These are phyloP conservation scores for Thunnus maccoyii DNA, from an alignment of 2,113 vertebrate genomes.

Conservation along the genomic window DNA sequence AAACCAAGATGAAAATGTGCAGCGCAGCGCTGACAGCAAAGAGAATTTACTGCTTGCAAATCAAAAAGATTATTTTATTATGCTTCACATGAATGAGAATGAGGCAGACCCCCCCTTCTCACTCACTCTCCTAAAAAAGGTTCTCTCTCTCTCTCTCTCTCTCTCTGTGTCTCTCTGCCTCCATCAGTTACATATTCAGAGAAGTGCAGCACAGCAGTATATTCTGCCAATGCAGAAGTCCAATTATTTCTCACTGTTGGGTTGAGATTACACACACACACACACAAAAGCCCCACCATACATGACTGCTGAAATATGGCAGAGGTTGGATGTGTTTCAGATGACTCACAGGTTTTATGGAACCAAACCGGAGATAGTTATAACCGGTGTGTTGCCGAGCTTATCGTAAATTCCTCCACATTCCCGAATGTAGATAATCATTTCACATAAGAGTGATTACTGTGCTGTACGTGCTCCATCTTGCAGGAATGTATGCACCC, in stretches of 20 bases:
- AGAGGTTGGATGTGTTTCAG: constrained; percentile 44
- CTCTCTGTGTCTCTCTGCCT: constrained; percentile 22
- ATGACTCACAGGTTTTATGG: constrained; percentile 38
- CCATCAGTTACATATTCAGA: constrained; percentile 58
- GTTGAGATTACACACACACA: constrained; percentile 35
- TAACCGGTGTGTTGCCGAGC: constrained; percentile 23
- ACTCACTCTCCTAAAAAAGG: constrained; percentile 8
- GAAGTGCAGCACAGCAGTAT: constrained; percentile 61
- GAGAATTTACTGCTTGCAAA: constrained; percentile 70
- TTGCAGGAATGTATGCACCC: background rate
- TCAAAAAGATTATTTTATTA: constrained; percentile 76
- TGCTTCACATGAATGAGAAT: constrained; percentile 65
- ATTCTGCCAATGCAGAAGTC: constrained; percentile 51
- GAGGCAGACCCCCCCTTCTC: constrained; percentile 15
- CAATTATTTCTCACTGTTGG: constrained; percentile 65
- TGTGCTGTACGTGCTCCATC: background rate
- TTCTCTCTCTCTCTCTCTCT: background rate
- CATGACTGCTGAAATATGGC: constrained; percentile 38
- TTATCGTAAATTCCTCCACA: constrained; percentile 15
- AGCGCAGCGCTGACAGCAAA: constrained; percentile 59
- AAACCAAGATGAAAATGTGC: constrained; percentile 44
- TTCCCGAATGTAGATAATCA: constrained; percentile 12
- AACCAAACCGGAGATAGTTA: background rate
- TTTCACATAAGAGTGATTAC: constrained; percentile 8
- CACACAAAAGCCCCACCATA: constrained; percentile 15